A percentile compares a stretch with the other conserved stretches of the same genome.
Conservation (phyloP, 2,888 invertebrate species). For the Malthinus flaveolus region DNA sequence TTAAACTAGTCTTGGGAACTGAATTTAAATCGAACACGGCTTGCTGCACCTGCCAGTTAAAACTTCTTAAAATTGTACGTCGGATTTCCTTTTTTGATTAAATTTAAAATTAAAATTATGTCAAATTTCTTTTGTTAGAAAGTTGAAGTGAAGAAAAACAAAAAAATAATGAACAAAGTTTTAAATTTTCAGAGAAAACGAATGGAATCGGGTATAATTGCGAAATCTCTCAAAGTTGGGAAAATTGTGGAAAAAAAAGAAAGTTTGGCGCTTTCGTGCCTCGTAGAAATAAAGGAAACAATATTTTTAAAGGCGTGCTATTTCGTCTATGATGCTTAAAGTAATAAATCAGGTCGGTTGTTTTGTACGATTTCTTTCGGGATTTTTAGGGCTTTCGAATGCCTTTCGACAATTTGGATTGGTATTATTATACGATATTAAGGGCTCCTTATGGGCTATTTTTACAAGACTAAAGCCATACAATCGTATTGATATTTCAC, state of each 20-base stretch:
- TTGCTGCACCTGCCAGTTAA: too few species aligned
- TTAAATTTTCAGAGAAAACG: background rate
- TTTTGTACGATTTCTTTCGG: conserved; percentile 17
- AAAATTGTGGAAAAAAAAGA: background rate
- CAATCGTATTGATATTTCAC: conserved; percentile 20
- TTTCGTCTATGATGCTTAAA: conserved; percentile 33
- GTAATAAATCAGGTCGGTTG: conserved; percentile 35
- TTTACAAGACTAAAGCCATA: conserved; percentile 9
- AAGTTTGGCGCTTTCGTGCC: conserved; percentile 14
- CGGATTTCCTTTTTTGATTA: too few species aligned
- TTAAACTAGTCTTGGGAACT: too few species aligned
- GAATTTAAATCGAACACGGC: too few species aligned
- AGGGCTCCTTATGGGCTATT: conserved; percentile 15
- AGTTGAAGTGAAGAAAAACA: background rate
- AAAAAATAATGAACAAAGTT: conserved; percentile 1
- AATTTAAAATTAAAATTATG: too few species aligned
- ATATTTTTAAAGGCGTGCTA: conserved; percentile 37
- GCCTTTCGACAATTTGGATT: conserved; percentile 22
- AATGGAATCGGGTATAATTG: conserved; percentile 1
- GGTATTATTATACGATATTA: conserved; percentile 21
- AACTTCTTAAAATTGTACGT: too few species aligned
- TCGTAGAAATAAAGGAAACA: conserved; percentile 33
- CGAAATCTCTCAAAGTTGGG: background rate
- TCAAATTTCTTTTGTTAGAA: background rate
- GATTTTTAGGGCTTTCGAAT: conserved; percentile 23